phyloP scores from a whole-genome alignment of 2,113 vertebrate genomes.

The Equus quagga region DNA sequence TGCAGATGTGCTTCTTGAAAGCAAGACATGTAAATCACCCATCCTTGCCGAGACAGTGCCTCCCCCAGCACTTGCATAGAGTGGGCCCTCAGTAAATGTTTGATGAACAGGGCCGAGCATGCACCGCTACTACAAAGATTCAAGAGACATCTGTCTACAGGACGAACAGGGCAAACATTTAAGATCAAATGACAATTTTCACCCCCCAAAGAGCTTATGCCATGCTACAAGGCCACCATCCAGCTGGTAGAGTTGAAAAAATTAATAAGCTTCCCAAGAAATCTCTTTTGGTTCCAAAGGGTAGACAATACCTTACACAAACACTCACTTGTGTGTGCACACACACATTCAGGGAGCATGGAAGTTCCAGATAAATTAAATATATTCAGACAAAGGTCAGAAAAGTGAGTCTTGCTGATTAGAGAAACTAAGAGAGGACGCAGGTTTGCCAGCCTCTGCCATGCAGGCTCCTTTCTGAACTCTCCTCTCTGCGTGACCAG shows the following conservation, averaged over 20 bases:
- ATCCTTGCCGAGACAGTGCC: neutral
- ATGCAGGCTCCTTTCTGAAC: neutral
- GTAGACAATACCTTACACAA: no score
- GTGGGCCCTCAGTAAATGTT: neutral
- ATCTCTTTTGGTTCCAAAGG: neutral
- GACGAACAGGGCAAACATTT: neutral
- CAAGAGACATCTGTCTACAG: neutral
- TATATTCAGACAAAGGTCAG: neutral
- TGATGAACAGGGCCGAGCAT: neutral
- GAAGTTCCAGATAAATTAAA: neutral
- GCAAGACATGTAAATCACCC: neutral
- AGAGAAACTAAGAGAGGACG: neutral
- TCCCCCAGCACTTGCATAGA: neutral
- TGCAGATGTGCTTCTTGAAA: neutral
- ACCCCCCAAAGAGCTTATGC: neutral
- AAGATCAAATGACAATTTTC: neutral
- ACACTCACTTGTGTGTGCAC: no score
- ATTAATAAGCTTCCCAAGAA: neutral
- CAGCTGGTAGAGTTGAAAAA: neutral
- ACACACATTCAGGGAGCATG: neutral
- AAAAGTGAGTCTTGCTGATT: neutral
- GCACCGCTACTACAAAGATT: neutral
- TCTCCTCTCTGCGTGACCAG: neutral
- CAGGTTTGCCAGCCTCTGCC: neutral
- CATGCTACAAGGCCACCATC: neutral